Conservation (phyloP, 2,113 vertebrate genomes). For the Hyaena hyaena region DNA sequence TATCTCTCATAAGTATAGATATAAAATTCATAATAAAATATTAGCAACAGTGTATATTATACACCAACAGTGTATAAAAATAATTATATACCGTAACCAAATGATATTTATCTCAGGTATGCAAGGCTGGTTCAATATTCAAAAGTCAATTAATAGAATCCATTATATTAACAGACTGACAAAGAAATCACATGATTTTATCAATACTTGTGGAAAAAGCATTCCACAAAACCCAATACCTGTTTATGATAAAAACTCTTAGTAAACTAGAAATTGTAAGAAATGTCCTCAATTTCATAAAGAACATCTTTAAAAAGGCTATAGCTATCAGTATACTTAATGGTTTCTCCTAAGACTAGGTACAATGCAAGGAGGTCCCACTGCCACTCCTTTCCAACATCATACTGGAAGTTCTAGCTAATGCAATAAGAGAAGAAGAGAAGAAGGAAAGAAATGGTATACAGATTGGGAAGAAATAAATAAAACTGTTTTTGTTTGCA, state of each 20-base stretch:
- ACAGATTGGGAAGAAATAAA: not conserved
- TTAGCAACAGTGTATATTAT: not conserved
- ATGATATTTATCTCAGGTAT: not conserved
- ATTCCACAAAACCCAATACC: not conserved
- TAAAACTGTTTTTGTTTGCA: not conserved
- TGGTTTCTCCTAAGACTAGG: not conserved
- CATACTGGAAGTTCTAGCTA: not conserved
- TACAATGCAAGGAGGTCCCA: not conserved
- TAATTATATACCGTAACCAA: not conserved
- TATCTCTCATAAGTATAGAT: not conserved
- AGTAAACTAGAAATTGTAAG: not conserved
- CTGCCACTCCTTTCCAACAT: not conserved
- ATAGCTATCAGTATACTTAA: not conserved
- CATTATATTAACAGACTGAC: not conserved
- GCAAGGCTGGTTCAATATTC: not conserved
- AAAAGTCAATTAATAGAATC: not conserved
- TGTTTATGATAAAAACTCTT: not conserved
- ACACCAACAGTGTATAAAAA: not conserved
- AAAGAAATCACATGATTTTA: not conserved
- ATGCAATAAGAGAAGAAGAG: not conserved
- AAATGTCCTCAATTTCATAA: not conserved
- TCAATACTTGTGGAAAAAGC: not conserved
- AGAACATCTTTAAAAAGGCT: not conserved
- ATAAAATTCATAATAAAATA: not conserved
- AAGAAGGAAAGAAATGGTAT: not conserved